Conservation (phyloP, 1,140 invertebrate genomes). For the Plodia interpunctella region DNA sequence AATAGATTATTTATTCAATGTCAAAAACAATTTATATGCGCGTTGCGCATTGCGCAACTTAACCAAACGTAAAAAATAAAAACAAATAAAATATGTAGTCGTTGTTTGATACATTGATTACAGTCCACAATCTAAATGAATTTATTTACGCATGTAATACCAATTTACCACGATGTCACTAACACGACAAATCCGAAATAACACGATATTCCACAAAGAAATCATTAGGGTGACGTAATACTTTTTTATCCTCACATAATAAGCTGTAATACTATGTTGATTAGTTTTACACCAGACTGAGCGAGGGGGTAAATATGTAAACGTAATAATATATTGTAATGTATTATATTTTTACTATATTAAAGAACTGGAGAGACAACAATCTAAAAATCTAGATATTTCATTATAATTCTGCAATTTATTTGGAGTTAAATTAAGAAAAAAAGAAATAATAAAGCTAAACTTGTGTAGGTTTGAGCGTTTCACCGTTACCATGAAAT, state of each 20-base stretch:
- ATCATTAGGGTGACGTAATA: slow-evolving; percentile 35
- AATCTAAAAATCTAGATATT: no score
- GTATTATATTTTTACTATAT: neutral
- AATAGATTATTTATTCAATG: no score
- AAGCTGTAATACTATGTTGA: slow-evolving; percentile 27
- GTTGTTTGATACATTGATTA: neutral
- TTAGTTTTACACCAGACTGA: slow-evolving; percentile 34
- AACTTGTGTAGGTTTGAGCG: no score
- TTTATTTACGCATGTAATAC: neutral
- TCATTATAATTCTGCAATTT: no score
- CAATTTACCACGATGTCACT: neutral
- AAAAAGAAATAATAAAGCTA: no score
- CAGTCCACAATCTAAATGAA: neutral
- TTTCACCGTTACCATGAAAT: no score
- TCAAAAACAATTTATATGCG: no score
- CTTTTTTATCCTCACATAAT: slow-evolving; percentile 35
- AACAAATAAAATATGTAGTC: no score
- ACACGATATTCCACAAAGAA: slow-evolving; percentile 32
- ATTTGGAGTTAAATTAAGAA: no score
- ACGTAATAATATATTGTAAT: neutral
- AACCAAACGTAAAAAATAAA: no score
- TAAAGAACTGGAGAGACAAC: no score
- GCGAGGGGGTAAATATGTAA: slow-evolving; percentile 18
- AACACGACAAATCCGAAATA: slow-evolving; percentile 26
- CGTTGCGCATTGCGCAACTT: no score